Conservation (phyloP, 2,113 vertebrate genomes). For the Scomber japonicus region DNA sequence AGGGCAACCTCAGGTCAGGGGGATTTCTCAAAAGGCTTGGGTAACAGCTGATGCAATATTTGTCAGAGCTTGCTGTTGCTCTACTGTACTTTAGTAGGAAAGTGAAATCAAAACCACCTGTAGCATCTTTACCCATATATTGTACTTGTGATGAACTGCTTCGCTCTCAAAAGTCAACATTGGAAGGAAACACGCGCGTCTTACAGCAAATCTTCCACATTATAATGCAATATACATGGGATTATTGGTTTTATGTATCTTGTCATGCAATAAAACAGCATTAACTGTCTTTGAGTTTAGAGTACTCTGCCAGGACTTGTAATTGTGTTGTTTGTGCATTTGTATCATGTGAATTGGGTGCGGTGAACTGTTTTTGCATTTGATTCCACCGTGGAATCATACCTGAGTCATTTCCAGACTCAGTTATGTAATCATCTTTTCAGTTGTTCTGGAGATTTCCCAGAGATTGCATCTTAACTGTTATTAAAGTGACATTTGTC, state of each 20-base stretch:
- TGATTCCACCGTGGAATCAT: not conserved
- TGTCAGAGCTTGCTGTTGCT: slow-evolving; percentile 2
- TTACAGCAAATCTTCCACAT: too few relatives aligned
- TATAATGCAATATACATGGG: too few relatives aligned
- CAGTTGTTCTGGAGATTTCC: not conserved
- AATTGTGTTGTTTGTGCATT: not conserved
- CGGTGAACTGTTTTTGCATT: not conserved
- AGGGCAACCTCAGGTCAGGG: slow-evolving; percentile 24
- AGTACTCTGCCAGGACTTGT: not conserved
- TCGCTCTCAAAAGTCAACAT: too few relatives aligned
- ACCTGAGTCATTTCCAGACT: not conserved
- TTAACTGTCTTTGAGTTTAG: not conserved
- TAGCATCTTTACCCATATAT: not conserved
- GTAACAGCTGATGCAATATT: slow-evolving; percentile 62
- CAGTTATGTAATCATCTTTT: slow-evolving; percentile 1
- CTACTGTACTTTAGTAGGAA: slow-evolving; percentile 28
- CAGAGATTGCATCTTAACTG: not conserved
- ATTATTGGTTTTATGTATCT: too few relatives aligned
- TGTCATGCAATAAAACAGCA: not conserved
- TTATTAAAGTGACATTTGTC: not conserved
- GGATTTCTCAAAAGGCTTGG: slow-evolving; percentile 19
- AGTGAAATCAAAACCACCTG: not conserved
- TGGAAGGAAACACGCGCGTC: too few relatives aligned
- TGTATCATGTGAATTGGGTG: not conserved
- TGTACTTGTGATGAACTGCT: too few relatives aligned